Conservation (phyloP, 2,888 invertebrate species). For the Desoria tigrina region DNA sequence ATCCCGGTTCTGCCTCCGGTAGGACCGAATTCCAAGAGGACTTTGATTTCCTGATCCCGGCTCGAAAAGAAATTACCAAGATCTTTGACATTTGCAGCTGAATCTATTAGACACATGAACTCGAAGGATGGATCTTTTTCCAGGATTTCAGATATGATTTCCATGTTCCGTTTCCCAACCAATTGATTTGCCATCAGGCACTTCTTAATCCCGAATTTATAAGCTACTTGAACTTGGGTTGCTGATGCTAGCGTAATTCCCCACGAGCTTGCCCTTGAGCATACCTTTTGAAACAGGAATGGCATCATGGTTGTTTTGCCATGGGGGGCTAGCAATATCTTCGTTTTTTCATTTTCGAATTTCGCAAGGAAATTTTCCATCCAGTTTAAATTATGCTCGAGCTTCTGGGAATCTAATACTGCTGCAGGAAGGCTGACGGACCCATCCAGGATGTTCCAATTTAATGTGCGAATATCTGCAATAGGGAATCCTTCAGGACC, state of each 20-base stretch:
- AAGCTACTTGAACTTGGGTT: constrained; percentile 37
- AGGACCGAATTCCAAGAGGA: constrained; percentile 44
- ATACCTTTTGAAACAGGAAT: constrained; percentile 26
- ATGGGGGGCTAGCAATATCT: constrained; percentile 41
- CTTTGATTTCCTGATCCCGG: constrained; percentile 32
- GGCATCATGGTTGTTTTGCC: constrained; percentile 50
- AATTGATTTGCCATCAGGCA: constrained; percentile 47
- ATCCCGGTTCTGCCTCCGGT: constrained; percentile 43
- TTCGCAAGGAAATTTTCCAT: constrained; percentile 43
- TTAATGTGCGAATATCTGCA: neutral
- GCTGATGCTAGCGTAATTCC: constrained; percentile 45
- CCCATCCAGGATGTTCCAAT: constrained; percentile 43
- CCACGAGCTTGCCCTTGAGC: constrained; percentile 22
- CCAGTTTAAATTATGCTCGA: constrained; percentile 42
- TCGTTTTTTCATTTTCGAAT: constrained; percentile 13
- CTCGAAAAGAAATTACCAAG: constrained; percentile 37
- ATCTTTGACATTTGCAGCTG: constrained; percentile 34
- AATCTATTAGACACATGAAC: constrained; percentile 46
- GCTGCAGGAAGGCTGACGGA: constrained; percentile 47
- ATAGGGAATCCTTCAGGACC: neutral
- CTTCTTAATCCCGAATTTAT: constrained; percentile 29
- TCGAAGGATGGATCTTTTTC: constrained; percentile 32
- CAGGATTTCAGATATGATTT: constrained; percentile 44
- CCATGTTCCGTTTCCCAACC: constrained; percentile 44
- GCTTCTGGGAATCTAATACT: constrained; percentile 25